Evolutionary conservation across 2,888 invertebrate genomes (phyloP), one percentile per base, ranked within the genome.

Genomic region (Ophion costatus): DNA sequence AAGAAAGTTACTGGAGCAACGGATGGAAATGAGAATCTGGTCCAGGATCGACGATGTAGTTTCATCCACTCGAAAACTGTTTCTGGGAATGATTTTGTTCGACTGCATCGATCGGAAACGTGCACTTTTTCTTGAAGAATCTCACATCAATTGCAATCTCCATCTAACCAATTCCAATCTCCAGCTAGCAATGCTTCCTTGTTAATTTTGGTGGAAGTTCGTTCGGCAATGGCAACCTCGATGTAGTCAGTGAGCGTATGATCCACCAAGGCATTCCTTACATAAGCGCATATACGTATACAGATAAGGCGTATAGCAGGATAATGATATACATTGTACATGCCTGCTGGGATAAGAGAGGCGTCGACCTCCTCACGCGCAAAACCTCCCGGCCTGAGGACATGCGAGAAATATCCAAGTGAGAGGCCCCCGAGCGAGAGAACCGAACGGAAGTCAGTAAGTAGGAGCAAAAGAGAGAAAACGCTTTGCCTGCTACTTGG

Each of bases 321-420:
- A 57, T 42, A 57, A 78, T 78, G 69, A 70, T 70, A 33, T 69
- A 77, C 76, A 76, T 42, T 74, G 57, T 24, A 61, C 45, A 51
- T 64, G 51, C 75, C 56, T 64, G 59, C 38, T 56, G 20, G 51
- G 51, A 51, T 51, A 64, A 73, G 24, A 63, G 61, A 79, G 83
- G 70, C 70, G 79, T 67, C 71, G 85, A 74, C 70, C 73, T 56
- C 75, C 59, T 64, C 67, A 42, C 63, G 57, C 29, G 69, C 80
- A 67, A 74, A 77, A 85, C 77, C 80, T 77, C 29, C 17, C 67
- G 80, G 78, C 83, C 85, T 74, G 80, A 83, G 85, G 85, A 85
- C 85, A 85, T 77, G 71, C 63, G 63, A 84, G 79, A 84, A 80
- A 84, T 75, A 81, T 84, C 76, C 76, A 45, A 83, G 80, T 63